Conservation (phyloP, 2,888 invertebrate genomes). For the Caenorhabditis becei region DNA sequence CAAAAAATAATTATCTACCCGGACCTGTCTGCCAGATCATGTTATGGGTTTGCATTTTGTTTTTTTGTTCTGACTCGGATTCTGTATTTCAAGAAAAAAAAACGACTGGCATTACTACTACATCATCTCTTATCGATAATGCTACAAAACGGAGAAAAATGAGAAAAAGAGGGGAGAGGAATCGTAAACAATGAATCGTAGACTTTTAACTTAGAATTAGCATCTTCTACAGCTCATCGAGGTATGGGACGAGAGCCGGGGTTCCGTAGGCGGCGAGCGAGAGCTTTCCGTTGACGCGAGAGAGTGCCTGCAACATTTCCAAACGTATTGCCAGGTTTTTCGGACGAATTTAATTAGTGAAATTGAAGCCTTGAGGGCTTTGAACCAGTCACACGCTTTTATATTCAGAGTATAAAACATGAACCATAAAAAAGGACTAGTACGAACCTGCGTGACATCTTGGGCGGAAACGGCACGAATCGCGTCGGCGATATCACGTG, state of each 20-base stretch:
- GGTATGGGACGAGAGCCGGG: constrained; percentile 74
- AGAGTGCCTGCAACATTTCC: constrained; percentile 70
- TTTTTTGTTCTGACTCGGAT: not conserved
- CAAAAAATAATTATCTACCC: constrained; percentile 15
- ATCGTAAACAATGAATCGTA: constrained; percentile 13
- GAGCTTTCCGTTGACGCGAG: constrained; percentile 72
- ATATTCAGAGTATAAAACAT: too few relatives aligned
- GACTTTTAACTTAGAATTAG: constrained; percentile 29
- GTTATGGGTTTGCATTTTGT: not conserved
- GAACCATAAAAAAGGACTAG: constrained; percentile 1
- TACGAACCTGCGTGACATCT: constrained; percentile 75
- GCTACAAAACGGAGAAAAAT: constrained; percentile 17
- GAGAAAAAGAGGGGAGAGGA: constrained; percentile 4
- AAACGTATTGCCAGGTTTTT: not conserved
- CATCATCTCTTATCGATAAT: constrained; percentile 26
- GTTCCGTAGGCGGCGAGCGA: constrained; percentile 75
- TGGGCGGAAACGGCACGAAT: constrained; percentile 71
- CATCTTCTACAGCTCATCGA: constrained; percentile 73
- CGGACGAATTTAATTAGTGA: constrained; percentile 17
- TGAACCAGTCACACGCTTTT: too few relatives aligned
- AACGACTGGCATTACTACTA: constrained; percentile 20
- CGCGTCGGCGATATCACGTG: constrained; percentile 72
- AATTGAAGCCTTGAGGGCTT: too few relatives aligned
- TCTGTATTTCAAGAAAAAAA: too few relatives aligned
- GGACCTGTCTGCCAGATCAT: too few relatives aligned